Conservation (phyloP, 2,113 vertebrate genomes). For the Otocyon megalotis region DNA sequence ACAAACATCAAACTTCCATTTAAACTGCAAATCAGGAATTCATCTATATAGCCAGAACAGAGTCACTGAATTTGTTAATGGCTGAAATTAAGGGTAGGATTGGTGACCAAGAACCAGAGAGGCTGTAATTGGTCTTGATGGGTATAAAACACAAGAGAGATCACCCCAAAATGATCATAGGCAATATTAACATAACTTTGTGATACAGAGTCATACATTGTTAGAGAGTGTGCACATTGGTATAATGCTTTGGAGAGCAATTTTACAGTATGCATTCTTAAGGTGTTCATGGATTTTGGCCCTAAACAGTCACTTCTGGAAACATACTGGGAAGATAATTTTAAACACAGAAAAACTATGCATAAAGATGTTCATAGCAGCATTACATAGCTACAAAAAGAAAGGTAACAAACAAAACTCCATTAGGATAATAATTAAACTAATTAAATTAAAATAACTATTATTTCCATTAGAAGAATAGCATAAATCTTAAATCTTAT, state of each 20-base stretch:
- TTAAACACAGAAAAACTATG: conserved; percentile 5
- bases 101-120: background rate
- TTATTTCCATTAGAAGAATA: background rate
- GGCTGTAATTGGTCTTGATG: background rate
- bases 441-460: background rate
- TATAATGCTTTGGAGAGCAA: background rate
- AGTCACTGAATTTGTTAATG: background rate
- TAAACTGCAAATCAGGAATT: background rate
- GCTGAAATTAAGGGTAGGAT: background rate
- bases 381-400: background rate
- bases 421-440: background rate
- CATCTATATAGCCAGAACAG: background rate
- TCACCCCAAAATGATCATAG: background rate
- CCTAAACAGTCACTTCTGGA: background rate
- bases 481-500: background rate
- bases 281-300: background rate
- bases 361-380: background rate
- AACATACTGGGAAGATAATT: background rate
- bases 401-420: background rate
- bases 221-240: background rate
- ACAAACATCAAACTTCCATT: background rate
- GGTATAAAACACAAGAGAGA: background rate
- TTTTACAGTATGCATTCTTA: background rate
- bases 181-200: background rate
- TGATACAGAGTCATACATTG: background rate